These are phyloP conservation scores for Verasper variegatus DNA, from an alignment of 2,113 vertebrate species.

Conservation along the genomic window DNA sequence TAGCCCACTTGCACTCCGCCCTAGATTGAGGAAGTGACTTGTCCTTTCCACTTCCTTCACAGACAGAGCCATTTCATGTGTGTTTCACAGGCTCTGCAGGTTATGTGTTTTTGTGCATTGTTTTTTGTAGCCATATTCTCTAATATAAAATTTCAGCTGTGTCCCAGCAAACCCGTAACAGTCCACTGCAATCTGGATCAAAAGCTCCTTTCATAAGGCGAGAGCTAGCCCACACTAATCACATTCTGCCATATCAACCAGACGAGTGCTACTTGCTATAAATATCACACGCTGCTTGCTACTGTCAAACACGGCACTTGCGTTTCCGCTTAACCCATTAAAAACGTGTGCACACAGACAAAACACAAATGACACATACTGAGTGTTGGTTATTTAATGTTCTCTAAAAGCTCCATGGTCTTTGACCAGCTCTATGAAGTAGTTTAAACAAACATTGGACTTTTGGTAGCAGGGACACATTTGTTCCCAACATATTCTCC, in stretches of 20 bases:
- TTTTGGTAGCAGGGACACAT: slow-evolving; percentile 5
- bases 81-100: slow-evolving; percentile 28
- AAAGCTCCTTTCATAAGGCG: slow-evolving; percentile 63
- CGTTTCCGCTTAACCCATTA: slow-evolving; percentile 36
- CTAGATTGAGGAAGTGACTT: slow-evolving; percentile 57
- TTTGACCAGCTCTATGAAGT: background rate
- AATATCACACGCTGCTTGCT: slow-evolving; percentile 65
- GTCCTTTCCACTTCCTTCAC: slow-evolving; percentile 58
- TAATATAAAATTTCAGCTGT: slow-evolving; percentile 44
- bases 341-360: background rate
- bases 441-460: background rate
- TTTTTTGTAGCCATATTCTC: slow-evolving; percentile 48
- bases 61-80: slow-evolving; percentile 31
- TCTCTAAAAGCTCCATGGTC: background rate
- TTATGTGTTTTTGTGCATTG: slow-evolving; percentile 20
- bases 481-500: slow-evolving; percentile 20
- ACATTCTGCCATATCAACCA: slow-evolving; percentile 67
- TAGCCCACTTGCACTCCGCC: background rate
- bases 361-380: background rate
- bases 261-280: slow-evolving; percentile 59
- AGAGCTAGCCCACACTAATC: slow-evolving; percentile 63
- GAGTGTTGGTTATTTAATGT: background rate
- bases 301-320: slow-evolving; percentile 39
- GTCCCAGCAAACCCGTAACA: slow-evolving; percentile 49
- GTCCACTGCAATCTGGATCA: slow-evolving; percentile 61